Evolutionary conservation across 2,888 invertebrate species (phyloP), one percentile per base, ranked within the genome.

Genomic region (Pterostichus niger): DNA sequence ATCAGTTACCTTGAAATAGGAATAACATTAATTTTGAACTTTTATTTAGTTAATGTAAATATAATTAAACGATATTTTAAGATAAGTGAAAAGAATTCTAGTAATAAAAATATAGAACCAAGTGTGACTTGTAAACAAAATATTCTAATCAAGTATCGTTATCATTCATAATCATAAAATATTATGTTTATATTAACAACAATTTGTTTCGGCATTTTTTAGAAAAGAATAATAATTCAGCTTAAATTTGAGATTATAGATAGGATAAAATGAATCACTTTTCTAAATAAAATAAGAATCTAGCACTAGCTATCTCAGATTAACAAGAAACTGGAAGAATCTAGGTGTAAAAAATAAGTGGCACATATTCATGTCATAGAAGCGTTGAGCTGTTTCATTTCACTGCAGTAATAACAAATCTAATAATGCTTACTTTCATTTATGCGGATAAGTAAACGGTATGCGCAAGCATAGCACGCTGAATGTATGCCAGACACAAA

Each of bases 391-490:
- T 52, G 54, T 78, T 82, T 80, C 73, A 82, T 73, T 82, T 73
- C 82, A 75, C 75, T 75, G 33, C 13, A 49, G 17, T 75, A 77
- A 56, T 59, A 82, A 59, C 17, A 80, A 49, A 75, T 33, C 75
- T 75, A 75, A 75, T 75, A 82, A 82, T 82, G 75, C 81, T 82
- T 82, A 82, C 82, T 82, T 82, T 82, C 82, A 82, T 82, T 82
- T 75, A 75, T 82, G 44, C 49, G 77, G 77, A 54, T 56, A 56
- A 59, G 77, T 77, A 82, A 75, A 82, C 82, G 75, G 82, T 82
- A 82, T 40, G 31, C 71, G 75, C 82, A 77, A 56, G 56, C 73
- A 81, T 15, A 71, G 68, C 68, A 71, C 44, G 44, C 13, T 82
- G 56, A 79, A 79, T 79, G 79, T 79, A 68, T 79, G 79, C 68